Evolutionary conservation across 2,888 invertebrate species (phyloP), one percentile per base, ranked within the genome.

Genomic region (Mythimna impura): DNA sequence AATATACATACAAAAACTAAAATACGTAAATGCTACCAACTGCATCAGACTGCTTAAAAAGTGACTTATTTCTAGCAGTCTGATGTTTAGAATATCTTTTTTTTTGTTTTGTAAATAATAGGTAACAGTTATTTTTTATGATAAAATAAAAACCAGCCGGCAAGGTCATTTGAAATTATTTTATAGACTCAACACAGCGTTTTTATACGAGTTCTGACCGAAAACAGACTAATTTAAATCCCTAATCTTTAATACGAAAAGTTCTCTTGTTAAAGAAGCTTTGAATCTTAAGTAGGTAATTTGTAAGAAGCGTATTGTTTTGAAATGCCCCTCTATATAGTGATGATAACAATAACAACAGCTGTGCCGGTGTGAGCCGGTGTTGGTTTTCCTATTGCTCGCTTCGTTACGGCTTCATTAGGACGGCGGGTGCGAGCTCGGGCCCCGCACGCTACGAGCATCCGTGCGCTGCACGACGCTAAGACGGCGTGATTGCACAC

Each of bases 371-470:
- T 89, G 88, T 84, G 86, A 86, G 85, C 86, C 87, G 90, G 88
- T 91, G 92, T 91, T 91, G 92, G 91, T 91, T 93, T 90, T 92
- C 91, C 91, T 90, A 89, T 92, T 91, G 86, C 92, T 89, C 90
- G 92, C 91, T 91, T 90, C 90, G 89, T 93, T 92, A 93, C 93
- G 91, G 91, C 94, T 94, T 95, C 94, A 94, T 95, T 94, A 94
- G 91, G 88, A 86, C 86, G 86, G 88, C 87, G 88, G 86, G 87
- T 88, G 86, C 86, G 87, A 75, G 80, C 65, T 57, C 64, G 64
- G 50, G 50, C 30, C 57, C 57, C 80, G 78, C 77, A 78, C 84
- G 78, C 77, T 73, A 75, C 74, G 66, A 66, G 66, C 76, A 73
- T 70, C 76, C 75, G 71, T 64, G 65, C 73, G 66, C 67, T 66